These are phyloP conservation scores for Helarctos malayanus DNA, from an alignment of 2,797 vertebrate species.

Conservation along the genomic window DNA sequence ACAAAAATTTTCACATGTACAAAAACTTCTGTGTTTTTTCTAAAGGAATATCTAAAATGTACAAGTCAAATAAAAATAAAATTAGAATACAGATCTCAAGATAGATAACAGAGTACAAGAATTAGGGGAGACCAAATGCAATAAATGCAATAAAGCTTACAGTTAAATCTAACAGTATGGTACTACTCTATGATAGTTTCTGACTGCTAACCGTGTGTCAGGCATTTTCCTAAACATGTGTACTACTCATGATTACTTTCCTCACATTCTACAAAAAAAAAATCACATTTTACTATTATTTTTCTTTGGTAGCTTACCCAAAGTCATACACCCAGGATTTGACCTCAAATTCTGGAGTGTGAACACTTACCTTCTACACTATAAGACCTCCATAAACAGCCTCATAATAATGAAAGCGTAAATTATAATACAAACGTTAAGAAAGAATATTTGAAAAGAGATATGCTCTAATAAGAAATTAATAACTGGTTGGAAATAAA, in stretches of 20 bases:
- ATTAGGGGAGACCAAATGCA: neutral
- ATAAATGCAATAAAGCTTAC: neutral
- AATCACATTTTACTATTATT: neutral
- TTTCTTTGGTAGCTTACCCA: neutral
- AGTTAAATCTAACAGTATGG: neutral
- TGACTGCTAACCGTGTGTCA: neutral
- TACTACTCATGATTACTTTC: neutral
- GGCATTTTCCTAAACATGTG: neutral
- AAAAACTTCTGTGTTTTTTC: conserved; percentile 43
- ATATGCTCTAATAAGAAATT: conserved; percentile 20
- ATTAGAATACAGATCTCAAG: conserved; percentile 31
- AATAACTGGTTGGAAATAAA: conserved; percentile 42
- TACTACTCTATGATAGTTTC: neutral
- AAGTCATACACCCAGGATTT: neutral
- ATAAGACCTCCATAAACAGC: neutral
- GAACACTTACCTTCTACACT: neutral
- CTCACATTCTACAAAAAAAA: neutral
- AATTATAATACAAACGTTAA: conserved; percentile 14
- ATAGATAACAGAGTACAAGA: neutral
- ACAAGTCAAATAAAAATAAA: conserved; percentile 58
- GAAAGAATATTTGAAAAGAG: conserved; percentile 21
- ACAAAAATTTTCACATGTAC: neutral
- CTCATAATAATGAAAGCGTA: neutral
- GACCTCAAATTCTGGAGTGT: neutral
- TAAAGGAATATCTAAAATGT: conserved; percentile 42